A percentile compares a stretch with the other conserved stretches of the same genome.
Conservation (phyloP, 2,888 invertebrate genomes). For the Rhorus exstirpatorius region DNA sequence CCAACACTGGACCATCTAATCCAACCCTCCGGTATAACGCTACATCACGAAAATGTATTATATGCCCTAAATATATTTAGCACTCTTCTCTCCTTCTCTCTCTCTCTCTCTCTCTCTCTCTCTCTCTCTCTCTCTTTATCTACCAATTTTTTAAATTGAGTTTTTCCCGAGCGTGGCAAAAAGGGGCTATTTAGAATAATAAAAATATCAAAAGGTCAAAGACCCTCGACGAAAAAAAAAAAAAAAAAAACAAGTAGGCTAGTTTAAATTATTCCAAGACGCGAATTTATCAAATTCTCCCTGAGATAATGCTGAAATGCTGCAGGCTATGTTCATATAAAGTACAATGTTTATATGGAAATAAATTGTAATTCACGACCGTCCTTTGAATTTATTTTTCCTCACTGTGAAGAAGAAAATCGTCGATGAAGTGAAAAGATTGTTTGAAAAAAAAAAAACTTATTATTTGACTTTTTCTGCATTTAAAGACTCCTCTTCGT, state of each 20-base stretch:
- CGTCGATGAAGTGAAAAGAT: not conserved
- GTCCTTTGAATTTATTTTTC: not conserved
- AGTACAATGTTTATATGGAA: not conserved
- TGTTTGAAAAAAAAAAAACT: not conserved
- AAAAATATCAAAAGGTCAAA: conserved; percentile 17
- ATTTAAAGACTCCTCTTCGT: too few species aligned
- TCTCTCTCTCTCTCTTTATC: not conserved
- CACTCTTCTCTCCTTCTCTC: conserved; percentile 43
- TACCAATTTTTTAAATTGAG: conserved; percentile 50
- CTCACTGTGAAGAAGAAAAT: not conserved
- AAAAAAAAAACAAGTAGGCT: not conserved
- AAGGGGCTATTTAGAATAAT: conserved; percentile 42
- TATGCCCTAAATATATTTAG: conserved; percentile 62
- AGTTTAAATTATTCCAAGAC: conserved; percentile 37
- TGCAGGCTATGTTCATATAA: not conserved
- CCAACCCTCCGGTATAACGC: conserved; percentile 60
- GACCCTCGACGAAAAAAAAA: not conserved
- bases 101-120: not conserved
- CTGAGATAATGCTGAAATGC: not conserved
- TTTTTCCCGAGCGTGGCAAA: conserved; percentile 24
- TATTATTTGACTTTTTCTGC: too few species aligned
- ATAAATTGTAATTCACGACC: not conserved
- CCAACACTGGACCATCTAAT: conserved; percentile 56
- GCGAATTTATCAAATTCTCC: conserved; percentile 28
- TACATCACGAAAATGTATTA: conserved; percentile 68